Evolutionary conservation across 2,113 vertebrate species (phyloP), one percentile per base, ranked within the genome.

Genomic region (Epinephelus lanceolatus): DNA sequence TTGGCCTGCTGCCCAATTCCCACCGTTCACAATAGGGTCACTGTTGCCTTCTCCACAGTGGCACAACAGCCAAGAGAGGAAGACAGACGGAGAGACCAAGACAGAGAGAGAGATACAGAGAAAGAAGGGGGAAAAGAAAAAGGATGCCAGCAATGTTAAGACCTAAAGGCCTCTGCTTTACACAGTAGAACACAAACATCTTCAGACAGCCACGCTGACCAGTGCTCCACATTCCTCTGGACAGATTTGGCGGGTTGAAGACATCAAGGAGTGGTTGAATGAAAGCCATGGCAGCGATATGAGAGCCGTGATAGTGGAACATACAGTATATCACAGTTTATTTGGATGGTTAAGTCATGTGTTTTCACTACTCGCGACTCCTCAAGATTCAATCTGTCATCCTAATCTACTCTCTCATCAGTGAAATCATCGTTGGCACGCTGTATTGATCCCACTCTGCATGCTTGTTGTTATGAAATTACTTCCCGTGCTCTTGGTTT

Each of bases 1-100:
- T 93, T 95, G 94, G 94, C 91, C 49, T 2, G 49, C 74, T 63
- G 90, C 95, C 94, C 91, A 89, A 92, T 94, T 95, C 92, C 94
- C 93, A 95, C 92, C 88, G 61, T 87, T 92, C 82, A 94, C 91
- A 94, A 94, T 92, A 92, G 88, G 92, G 88, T 92, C 85, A 92
- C 90, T 95, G 92, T 94, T 91, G 92, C 86, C 87, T 89, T 88
- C 88, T 91, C 84, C 90, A 81, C 37, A 5, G 84, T 92, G 90
- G 84, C 85, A 85, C 84, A 66, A 83, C 85, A 87, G 92, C 90
- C 92, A 80, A 89, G 78, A 89, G 69, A 83, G 76, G 80, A 76
- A 68, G 81, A 86, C 71, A 85, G 80, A 75, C 69, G 51, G 55
- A 90, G 72, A 74, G 59, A 76, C 71, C 73, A 61, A 75, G 63